Evolutionary conservation across 2,797 vertebrate species (phyloP), one percentile per base, ranked within the genome.

Genomic region (Lagocephalus sceleratus): DNA sequence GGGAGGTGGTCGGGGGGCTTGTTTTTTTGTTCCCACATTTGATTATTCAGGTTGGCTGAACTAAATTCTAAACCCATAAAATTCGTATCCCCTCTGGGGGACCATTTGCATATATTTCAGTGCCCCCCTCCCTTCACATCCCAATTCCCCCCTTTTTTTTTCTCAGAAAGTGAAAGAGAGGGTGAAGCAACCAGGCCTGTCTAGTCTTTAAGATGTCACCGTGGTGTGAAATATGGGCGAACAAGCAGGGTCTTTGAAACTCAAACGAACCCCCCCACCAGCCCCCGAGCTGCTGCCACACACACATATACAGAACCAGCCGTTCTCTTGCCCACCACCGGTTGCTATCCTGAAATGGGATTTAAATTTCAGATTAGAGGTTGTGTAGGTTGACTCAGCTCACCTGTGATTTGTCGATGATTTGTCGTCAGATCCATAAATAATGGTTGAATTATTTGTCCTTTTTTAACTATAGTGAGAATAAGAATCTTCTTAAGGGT

Each of bases 31-130:
- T 91, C 92, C 92, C 89, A 88, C 87, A 66, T 93, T 94, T 94
- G 90, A 95, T 94, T 94, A 95, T 96, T 96, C 93, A 90, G 92
- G 91, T 92, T 92, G 90, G 90, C 89, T 93, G 92, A 90, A 91
- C 92, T 91, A 90, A 90, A 92, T 91, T 89, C 91, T 86, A 91
- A 91, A 93, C 90, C 84, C 91, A 92, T 91, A 92, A 87, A 92
- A 91, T 91, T 90, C 89, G 85, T 89, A 92, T 93, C 90, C 90
- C 88, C 89, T 89, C 87, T 85, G 60, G 82, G 83, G 87, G 84
- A 82, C 73, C 89, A 94, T 94, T 94, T 94, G 93, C 93, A 94
- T 91, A 90, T 89, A 93, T 83, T 85, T 90, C 78, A 73, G 83
- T 58, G 22, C 69, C 78, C 80, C 81, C 76, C 68, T 80, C 71